Evolutionary conservation across 2,888 invertebrate genomes (phyloP), one percentile per base, ranked within the genome.

Genomic region (Temnothorax rugatulus): DNA sequence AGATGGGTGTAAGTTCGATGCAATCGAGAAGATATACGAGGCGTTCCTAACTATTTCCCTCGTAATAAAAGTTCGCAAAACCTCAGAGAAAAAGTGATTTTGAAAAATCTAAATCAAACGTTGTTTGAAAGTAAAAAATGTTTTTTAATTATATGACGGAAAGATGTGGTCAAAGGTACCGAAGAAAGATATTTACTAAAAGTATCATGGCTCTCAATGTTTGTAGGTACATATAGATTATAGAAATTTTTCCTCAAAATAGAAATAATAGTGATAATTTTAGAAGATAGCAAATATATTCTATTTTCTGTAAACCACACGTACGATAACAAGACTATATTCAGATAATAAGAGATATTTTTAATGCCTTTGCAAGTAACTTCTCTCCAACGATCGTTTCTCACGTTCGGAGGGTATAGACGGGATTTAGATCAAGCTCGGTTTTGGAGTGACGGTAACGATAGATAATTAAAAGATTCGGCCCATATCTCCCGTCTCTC

Each of bases 381-480:
- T 4, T 44, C 9, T 44, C 11, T 34, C 18, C n/a, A 74, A 47
- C 13, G 44, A 21, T n/a, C 18, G 34, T 44, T 44, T 57, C 15
- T 15, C 29, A 18, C 1, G 9, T 63, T 47, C 21, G 21, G 21
- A 5, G 8, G 7, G n/a, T 11, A 4, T 13, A 4, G 44, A 38
- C 41, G 25, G 11, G 59, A 25, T 69, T 71, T 34, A 34, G 29
- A 7, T 11, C 13, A 21, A 38, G 7, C 59, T 47, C 11, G 38
- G 3, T 41, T 74, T 21, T 18, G 21, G 7, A 9, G 9, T 21
- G 41, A 69, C 44, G 54, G 11, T 77, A 34, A 44, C 74, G 47
- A 38, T 34, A 29, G 57, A 79, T 81, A 81, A 81, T 81, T 81
- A 81, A 75, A 59, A 61, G 79, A 59, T 47, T 59, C 59, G 76